phyloP scores from a whole-genome alignment of 1,140 invertebrate species.

The Oncopodura yosiiana region DNA sequence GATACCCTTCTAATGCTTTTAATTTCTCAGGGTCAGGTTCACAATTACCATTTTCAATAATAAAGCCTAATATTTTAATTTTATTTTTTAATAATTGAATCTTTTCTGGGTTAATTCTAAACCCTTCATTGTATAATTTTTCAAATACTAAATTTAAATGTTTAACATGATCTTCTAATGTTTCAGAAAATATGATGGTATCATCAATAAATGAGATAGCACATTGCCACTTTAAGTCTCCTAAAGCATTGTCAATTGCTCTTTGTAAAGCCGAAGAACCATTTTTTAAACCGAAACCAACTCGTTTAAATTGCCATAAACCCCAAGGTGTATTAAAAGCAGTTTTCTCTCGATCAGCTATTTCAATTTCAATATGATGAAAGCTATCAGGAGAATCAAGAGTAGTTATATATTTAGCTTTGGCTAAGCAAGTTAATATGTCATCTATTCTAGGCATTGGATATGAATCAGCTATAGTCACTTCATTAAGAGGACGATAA shows the following conservation, averaged over 20 bases:
- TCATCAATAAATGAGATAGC: slow-evolving; percentile 42
- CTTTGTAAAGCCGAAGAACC: slow-evolving; percentile 41
- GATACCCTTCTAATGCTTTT: not conserved
- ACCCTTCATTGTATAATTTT: slow-evolving; percentile 22
- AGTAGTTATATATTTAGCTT: slow-evolving; percentile 38
- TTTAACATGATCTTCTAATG: slow-evolving; percentile 38
- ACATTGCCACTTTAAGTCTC: slow-evolving; percentile 24
- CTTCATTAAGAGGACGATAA: slow-evolving; percentile 36
- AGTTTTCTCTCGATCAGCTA: slow-evolving; percentile 40
- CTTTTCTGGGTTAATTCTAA: slow-evolving; percentile 19
- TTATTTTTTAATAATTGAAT: not conserved
- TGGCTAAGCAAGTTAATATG: slow-evolving; percentile 39
- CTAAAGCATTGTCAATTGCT: slow-evolving; percentile 38
- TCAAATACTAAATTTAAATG: slow-evolving; percentile 37
- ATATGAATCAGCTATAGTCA: not conserved
- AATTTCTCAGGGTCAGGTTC: not conserved
- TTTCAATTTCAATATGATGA: slow-evolving; percentile 41
- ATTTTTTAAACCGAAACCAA: slow-evolving; percentile 44
- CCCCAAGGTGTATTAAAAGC: slow-evolving; percentile 39
- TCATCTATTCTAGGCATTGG: slow-evolving; percentile 44
- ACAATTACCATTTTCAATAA: slow-evolving; percentile 36
- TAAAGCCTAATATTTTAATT: slow-evolving; percentile 37
- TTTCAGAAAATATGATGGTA: slow-evolving; percentile 39
- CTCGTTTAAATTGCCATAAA: slow-evolving; percentile 40
- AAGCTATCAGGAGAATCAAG: slow-evolving; percentile 42